A percentile compares a stretch with the other conserved stretches of the same genome.
These are phyloP conservation scores for Calyptomena viridis DNA, from an alignment of 2,113 vertebrate species.

Conservation along the genomic window DNA sequence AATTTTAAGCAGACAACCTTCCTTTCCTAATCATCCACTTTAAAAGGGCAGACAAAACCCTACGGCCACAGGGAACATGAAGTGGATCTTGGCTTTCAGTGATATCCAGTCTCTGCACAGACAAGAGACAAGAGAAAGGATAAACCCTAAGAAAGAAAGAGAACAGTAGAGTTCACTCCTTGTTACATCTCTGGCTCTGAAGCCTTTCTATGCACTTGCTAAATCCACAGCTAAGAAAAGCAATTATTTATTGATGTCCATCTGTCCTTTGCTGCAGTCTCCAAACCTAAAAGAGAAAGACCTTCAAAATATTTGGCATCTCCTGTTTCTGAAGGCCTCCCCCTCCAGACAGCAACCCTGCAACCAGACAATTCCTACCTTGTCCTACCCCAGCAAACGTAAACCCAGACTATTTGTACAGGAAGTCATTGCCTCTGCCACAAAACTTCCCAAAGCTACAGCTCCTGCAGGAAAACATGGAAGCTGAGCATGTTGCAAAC, in stretches of 20 bases:
- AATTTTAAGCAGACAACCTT: background rate
- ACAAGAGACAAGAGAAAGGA: background rate
- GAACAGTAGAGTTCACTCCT: background rate
- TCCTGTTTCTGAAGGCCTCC: background rate
- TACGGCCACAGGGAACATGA: background rate
- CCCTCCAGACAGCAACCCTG: background rate
- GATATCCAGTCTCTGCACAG: background rate
- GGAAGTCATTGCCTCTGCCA: background rate
- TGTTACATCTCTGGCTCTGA: background rate
- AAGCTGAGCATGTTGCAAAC: background rate
- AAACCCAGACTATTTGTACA: conserved; percentile 25
- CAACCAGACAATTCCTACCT: conserved; percentile 34
- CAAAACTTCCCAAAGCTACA: conserved; percentile 11
- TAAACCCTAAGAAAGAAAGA: background rate
- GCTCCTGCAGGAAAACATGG: conserved; percentile 6
- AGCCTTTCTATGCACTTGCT: background rate
- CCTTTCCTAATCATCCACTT: background rate
- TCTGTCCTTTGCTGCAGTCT: background rate
- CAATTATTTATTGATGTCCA: background rate
- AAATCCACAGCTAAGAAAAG: background rate
- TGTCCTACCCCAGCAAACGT: background rate
- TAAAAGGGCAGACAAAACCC: background rate
- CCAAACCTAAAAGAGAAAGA: background rate
- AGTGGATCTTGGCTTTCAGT: background rate
- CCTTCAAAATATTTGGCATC: background rate